Base-by-base conservation (phyloP, 2,888 invertebrate species). In the Cinara cedri region DNA sequence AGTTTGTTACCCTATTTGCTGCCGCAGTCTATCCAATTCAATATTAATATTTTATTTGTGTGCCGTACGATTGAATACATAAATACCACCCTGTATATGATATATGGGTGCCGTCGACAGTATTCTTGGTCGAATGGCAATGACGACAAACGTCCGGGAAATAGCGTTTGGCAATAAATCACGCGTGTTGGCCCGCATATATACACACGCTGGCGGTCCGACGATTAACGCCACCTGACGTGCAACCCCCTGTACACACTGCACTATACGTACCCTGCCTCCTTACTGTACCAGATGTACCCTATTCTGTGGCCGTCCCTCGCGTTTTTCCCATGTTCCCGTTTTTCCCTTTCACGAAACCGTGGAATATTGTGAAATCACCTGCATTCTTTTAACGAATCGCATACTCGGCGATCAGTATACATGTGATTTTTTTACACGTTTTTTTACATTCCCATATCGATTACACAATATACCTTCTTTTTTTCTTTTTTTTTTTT, bases 81-180 rank as follows among this genome's bases (percentile, higher is more conserved):
- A n/a, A n/a, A n/a, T n/a, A 34, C 6, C 34, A 6, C 34, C 34
- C 34, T 34, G 34, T 34, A 34, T 34, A 34, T 34, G 6, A 34
- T 34, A n/a, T n/a, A 34, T 34, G 34, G 34, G 34, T 6, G 6
- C 6, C 34, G 34, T 6, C 34, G 46, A 46, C 13, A 10, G 1
- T 51, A 6, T 54, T 71, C 14, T 55, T 11, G 21, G 65, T 8
- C 55, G 44, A 55, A 44, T 75, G 55, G 55, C 65, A 75, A 75
- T 75, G 54, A 75, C 65, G 55, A 55, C 63, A 65, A 44, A 65
- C 54, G 75, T 55, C 75, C 54, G 65, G 54, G 54, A 75, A 75
- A 63, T 42, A 21, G 42, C 42, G 34, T 74, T 63, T 24, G 24
- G 44, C 14, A 65, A 76, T 76, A 46, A 76, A 66, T 76, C 75